Conservation (phyloP, 2,888 invertebrate genomes). For the Drosophila nr. fundita region DNA sequence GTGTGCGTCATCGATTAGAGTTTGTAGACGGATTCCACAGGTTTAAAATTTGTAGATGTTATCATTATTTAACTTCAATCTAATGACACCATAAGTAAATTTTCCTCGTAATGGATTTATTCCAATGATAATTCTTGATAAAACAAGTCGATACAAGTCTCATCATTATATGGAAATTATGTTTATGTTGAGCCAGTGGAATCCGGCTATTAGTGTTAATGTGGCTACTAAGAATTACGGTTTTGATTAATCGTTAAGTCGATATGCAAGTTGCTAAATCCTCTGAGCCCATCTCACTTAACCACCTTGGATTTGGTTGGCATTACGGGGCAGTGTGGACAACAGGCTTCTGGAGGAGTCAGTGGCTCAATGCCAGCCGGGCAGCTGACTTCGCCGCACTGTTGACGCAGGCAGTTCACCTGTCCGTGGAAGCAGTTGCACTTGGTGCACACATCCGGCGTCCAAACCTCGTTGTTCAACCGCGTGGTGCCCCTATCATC, state of each 20-base stretch:
- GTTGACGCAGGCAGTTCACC: slow-evolving; percentile 85
- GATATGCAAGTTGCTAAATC: slow-evolving; percentile 62
- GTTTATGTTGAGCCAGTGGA: slow-evolving; percentile 10
- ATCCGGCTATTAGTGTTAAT: slow-evolving; percentile 36
- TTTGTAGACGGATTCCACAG: slow-evolving; percentile 26
- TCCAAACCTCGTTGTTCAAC: slow-evolving; percentile 86
- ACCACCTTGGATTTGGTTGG: slow-evolving; percentile 27
- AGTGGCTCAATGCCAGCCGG: slow-evolving; percentile 79
- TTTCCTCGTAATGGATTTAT: neutral
- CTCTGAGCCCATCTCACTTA: slow-evolving; percentile 27
- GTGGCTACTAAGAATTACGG: slow-evolving; percentile 69
- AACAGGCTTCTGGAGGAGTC: slow-evolving; percentile 84
- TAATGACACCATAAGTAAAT: neutral
- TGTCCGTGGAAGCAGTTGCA: slow-evolving; percentile 86
- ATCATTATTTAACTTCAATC: neutral
- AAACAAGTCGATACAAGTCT: neutral
- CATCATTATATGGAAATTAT: neutral
- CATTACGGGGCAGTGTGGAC: slow-evolving; percentile 83
- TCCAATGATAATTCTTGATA: neutral
- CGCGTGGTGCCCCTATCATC: slow-evolving; percentile 84
- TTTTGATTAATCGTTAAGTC: slow-evolving; percentile 62
- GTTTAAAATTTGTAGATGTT: neutral
- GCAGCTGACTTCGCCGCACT: slow-evolving; percentile 84
- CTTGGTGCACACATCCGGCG: slow-evolving; percentile 85
- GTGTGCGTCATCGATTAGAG: slow-evolving; percentile 53